Base-by-base conservation (phyloP, 2,888 invertebrate species). In the Hydraecia micacea region DNA sequence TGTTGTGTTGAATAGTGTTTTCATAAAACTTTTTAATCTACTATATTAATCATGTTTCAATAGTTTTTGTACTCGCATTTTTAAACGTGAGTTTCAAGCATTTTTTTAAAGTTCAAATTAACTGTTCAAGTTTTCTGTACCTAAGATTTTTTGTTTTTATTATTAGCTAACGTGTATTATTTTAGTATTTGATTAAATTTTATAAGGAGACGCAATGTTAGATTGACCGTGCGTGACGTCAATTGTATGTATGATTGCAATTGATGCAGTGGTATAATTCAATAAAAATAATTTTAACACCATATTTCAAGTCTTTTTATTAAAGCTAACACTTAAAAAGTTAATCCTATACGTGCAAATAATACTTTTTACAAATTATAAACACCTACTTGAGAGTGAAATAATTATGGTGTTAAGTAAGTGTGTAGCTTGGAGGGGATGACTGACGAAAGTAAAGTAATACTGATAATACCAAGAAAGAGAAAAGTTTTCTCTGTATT, bases 321-420 rank as follows among this genome's bases (percentile, higher is more conserved):
- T 95, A 93, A 91, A 89, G 93, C 95, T 96, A 95, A 92, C 88
- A 91, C 93, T 94, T 94, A 93, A 87, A 75, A 93, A 92, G 91
- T 94, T 95, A 95, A 94, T 92, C 91, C 94, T 96, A 96, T 91
- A 93, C 93, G 95, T 96, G 96, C 95, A 93, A 93, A 92, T 81
- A 90, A 90, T 91, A 89, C 94, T 96, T 96, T 96, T 94, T 95
- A 95, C 95, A 95, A 92, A 90, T 90, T 88, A 91, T 92, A 92
- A 80, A 82, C 42, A 83, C 55, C 66, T 78, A 83, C 62, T 46
- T 52, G n/a, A 91, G 84, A 89, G 89, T 88, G 89, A 88, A 81
- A 87, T 84, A 87, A 86, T 87, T 88, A 80, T 46, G 88, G 86
- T 62, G 84, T 89, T 65, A 69, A 36, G 86, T 86, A 89, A 80